Conservation (phyloP, 2,797 vertebrate species). For the Spinibarbus caldwelli region DNA sequence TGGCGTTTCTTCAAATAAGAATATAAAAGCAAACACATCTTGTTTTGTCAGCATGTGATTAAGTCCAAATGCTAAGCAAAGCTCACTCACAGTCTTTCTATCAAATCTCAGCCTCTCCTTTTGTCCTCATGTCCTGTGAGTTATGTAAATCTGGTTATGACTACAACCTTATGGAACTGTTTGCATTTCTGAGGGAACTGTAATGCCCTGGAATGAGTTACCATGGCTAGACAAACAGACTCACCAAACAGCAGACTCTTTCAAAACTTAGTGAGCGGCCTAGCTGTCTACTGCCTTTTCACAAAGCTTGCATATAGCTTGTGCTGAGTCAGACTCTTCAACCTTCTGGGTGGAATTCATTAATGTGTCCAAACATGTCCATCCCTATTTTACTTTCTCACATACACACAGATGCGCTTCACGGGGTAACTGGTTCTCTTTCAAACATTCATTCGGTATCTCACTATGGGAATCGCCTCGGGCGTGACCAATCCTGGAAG, state of each 20-base stretch:
- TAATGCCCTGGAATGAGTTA: constrained; percentile 52
- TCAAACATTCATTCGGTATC: no score
- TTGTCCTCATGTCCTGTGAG: constrained; percentile 58
- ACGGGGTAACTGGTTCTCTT: not conserved
- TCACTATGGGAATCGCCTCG: no score
- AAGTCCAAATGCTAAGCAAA: not conserved
- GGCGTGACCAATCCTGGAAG: no score
- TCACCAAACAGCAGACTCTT: constrained; percentile 19
- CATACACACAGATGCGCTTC: not conserved
- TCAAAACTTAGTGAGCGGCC: not conserved
- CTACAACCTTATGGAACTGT: constrained; percentile 48
- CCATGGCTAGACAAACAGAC: constrained; percentile 47
- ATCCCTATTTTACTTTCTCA: not conserved
- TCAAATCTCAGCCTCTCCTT: constrained; percentile 8
- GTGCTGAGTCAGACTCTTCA: not conserved
- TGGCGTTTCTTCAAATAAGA: not conserved
- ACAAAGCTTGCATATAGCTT: not conserved
- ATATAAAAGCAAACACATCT: not conserved
- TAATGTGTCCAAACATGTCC: constrained; percentile 12
- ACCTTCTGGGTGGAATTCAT: not conserved
- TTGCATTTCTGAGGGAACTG: constrained; percentile 61
- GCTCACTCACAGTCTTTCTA: not conserved
- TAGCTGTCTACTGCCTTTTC: not conserved
- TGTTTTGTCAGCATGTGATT: not conserved
- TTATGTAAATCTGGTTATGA: constrained; percentile 62